Percentiles rank a stretch among this genome's conserved stretches.
These are phyloP conservation scores for Ispidina lecontei DNA, from an alignment of 2,797 vertebrate genomes.

Conservation along the genomic window DNA sequence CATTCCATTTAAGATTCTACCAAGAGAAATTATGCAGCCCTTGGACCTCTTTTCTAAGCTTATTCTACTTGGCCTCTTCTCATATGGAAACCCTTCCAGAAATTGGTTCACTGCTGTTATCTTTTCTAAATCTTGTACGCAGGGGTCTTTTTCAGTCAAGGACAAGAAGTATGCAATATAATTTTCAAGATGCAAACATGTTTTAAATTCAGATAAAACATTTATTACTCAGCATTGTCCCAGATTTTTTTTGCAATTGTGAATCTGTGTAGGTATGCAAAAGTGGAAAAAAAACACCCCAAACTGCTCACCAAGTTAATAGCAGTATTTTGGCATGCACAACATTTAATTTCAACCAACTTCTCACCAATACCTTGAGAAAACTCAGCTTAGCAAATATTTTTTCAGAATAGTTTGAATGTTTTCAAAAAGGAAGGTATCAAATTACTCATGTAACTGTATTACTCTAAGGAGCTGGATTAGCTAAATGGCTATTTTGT, in stretches of 20 bases:
- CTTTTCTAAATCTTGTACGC: not conserved
- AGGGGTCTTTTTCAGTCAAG: not conserved
- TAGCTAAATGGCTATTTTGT: not conserved
- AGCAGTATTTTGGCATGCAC: not conserved
- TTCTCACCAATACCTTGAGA: not conserved
- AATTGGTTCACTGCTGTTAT: not conserved
- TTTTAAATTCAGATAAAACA: not conserved
- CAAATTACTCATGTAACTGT: not conserved
- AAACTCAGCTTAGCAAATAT: not conserved
- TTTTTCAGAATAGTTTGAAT: not conserved
- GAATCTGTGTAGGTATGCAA: not conserved
- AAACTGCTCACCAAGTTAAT: not conserved
- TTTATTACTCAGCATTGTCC: not conserved
- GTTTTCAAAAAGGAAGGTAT: not conserved
- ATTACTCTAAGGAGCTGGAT: not conserved
- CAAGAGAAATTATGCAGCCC: not conserved
- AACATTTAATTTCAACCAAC: not conserved
- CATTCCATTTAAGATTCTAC: not conserved
- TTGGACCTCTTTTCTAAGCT: not conserved
- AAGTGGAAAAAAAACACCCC: not conserved
- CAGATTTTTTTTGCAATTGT: not conserved
- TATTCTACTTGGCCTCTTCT: not conserved
- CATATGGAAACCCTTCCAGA: not conserved
- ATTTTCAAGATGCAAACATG: not conserved
- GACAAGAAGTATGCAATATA: not conserved